Conservation (phyloP, 2,797 vertebrate species). For the Scleropages formosus region DNA sequence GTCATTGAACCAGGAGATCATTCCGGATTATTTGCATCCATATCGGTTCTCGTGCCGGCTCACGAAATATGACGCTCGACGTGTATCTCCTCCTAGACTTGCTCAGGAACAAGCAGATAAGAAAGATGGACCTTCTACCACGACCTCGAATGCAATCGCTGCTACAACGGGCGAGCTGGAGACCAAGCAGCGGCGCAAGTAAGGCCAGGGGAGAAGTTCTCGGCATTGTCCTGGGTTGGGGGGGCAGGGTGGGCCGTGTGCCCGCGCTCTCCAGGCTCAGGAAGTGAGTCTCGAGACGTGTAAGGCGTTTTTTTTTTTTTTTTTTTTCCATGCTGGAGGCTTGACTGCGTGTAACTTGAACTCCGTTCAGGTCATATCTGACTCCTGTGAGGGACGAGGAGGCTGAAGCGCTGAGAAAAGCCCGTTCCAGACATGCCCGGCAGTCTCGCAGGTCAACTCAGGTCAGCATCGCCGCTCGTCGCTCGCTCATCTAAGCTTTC, state of each 20-base stretch:
- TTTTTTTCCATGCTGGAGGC: neutral
- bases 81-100: slow-evolving; percentile 49
- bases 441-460: slow-evolving; percentile 82
- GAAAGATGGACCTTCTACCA: slow-evolving; percentile 57
- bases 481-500: neutral
- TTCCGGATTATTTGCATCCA: neutral
- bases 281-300: too few relatives aligned
- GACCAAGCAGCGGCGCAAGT: slow-evolving; percentile 80
- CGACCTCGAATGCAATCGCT: slow-evolving; percentile 51
- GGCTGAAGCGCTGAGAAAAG: slow-evolving; percentile 80
- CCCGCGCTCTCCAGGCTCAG: too few relatives aligned
- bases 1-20: neutral
- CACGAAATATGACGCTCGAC: neutral
- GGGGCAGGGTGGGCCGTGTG: too few relatives aligned
- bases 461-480: slow-evolving; percentile 51
- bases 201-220: slow-evolving; percentile 38
- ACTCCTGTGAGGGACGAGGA: slow-evolving; percentile 82
- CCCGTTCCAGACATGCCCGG: slow-evolving; percentile 76
- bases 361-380: slow-evolving; percentile 71
- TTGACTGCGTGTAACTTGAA: neutral
- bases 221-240: neutral
- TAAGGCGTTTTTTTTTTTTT: neutral
- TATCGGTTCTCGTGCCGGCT: neutral
- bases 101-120: slow-evolving; percentile 73
- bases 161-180: slow-evolving; percentile 62